phyloP scores from a whole-genome alignment of 2,113 vertebrate species.

The Aphelocoma coerulescens region DNA sequence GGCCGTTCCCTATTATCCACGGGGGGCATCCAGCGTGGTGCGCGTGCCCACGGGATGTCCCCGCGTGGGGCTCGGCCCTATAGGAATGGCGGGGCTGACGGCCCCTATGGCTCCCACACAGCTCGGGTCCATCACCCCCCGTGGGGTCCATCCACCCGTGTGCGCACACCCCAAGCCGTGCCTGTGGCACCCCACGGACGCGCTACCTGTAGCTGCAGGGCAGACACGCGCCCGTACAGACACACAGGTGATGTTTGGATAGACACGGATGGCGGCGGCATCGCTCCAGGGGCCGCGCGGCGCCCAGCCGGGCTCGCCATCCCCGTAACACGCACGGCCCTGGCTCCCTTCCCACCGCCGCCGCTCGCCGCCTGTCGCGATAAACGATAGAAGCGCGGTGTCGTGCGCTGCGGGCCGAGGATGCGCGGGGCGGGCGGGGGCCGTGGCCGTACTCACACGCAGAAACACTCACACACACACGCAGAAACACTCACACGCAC shows the following conservation, averaged over 20 bases:
- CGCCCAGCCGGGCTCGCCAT: neutral
- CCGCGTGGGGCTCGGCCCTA: neutral
- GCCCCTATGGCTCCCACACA: neutral
- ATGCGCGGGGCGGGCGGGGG: neutral
- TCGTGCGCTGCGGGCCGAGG: neutral
- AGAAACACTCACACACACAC: no score
- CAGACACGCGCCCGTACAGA: fast-evolving
- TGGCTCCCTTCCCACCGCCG: neutral
- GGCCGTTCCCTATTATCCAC: neutral
- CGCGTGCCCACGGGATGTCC: neutral
- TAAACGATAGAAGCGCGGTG: neutral
- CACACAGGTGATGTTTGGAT: fast-evolving
- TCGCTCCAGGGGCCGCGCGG: neutral
- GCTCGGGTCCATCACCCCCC: neutral
- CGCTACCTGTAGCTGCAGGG: neutral
- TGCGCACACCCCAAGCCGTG: fast-evolving
- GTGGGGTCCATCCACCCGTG: neutral
- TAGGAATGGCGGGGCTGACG: neutral
- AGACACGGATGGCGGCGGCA: neutral
- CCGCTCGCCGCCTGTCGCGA: neutral
- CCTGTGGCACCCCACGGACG: neutral
- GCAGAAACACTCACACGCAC: no score
- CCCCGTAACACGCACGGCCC: neutral
- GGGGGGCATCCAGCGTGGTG: neutral
- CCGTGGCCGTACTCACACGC: neutral